Percentiles rank a stretch among this genome's conserved stretches.
Evolutionary conservation across 2,888 invertebrate species (phyloP).

Genomic region (Cosmia pyralina): DNA sequence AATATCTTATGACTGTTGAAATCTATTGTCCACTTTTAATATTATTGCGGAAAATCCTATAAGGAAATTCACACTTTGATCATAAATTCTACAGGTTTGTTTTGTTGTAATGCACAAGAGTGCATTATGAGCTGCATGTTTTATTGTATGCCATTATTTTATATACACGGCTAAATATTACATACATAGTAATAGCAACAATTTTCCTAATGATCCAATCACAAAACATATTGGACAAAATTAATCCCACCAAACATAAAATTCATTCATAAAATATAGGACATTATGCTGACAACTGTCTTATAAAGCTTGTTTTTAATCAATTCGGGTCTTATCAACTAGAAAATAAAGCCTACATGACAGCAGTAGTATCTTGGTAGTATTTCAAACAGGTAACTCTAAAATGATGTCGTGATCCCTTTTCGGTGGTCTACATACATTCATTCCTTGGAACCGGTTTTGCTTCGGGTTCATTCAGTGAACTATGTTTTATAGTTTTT

Average conservation of each 20-base stretch:
- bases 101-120: neutral
- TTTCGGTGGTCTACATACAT: slow-evolving; percentile 59
- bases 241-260: slow-evolving; percentile 28
- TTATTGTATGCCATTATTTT: neutral
- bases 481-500: slow-evolving; percentile 59
- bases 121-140: neutral
- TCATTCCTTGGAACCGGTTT: slow-evolving; percentile 66
- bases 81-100: slow-evolving; percentile 3
- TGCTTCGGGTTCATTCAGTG: slow-evolving; percentile 62
- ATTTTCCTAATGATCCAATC: slow-evolving; percentile 17
- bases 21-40: slow-evolving; percentile 15
- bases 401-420: slow-evolving; percentile 55
- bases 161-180: neutral
- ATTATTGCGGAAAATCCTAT: slow-evolving; percentile 30
- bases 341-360: slow-evolving; percentile 14
- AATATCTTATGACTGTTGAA: slow-evolving; percentile 13
- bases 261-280: slow-evolving; percentile 63
- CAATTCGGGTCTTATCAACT: slow-evolving; percentile 15
- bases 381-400: slow-evolving; percentile 55
- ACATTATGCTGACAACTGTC: slow-evolving; percentile 8
- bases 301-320: neutral
- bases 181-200: neutral
- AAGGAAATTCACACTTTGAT: slow-evolving; percentile 26
- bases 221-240: slow-evolving; percentile 26
- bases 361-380: slow-evolving; percentile 18